Percentiles rank a stretch among this genome's conserved stretches.
These are phyloP conservation scores for Pseudocheirus occidentalis DNA, from an alignment of 2,797 vertebrate species.

Conservation along the genomic window DNA sequence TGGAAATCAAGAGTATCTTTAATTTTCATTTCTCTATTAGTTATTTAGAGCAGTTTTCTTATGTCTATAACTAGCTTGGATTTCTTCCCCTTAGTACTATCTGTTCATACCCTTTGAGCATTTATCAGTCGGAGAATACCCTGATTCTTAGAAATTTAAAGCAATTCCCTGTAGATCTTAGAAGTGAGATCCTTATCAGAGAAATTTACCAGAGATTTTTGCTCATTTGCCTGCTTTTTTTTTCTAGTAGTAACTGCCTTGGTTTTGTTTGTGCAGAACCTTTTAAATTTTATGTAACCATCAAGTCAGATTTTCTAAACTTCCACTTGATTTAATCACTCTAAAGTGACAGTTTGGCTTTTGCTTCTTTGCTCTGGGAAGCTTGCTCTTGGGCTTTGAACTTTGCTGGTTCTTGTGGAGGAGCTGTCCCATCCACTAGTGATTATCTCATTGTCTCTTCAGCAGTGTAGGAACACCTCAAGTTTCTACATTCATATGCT, in stretches of 20 bases:
- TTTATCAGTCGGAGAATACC: background rate
- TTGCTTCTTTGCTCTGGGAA: background rate
- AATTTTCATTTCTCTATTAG: background rate
- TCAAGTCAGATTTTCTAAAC: too few relatives aligned
- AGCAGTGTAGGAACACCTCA: background rate
- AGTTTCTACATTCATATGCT: background rate
- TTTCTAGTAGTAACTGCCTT: background rate
- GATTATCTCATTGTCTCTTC: background rate
- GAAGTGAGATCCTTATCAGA: background rate
- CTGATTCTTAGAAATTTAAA: background rate
- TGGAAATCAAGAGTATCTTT: background rate
- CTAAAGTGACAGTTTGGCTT: background rate
- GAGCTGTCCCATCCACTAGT: background rate
- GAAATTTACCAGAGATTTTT: background rate
- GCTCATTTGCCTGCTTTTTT: background rate
- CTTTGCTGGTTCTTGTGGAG: too few relatives aligned
- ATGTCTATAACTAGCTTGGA: background rate
- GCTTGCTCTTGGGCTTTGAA: background rate
- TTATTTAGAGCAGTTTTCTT: too few relatives aligned
- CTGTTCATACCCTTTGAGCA: background rate
- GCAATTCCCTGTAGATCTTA: background rate
- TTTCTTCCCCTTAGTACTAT: background rate
- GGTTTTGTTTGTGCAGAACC: background rate
- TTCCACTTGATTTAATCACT: too few relatives aligned
- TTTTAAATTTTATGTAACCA: too few relatives aligned